A percentile compares a stretch with the other conserved stretches of the same genome.
These are phyloP conservation scores for Ichneumon xanthorius DNA, from an alignment of 2,888 invertebrate species.

Conservation along the genomic window DNA sequence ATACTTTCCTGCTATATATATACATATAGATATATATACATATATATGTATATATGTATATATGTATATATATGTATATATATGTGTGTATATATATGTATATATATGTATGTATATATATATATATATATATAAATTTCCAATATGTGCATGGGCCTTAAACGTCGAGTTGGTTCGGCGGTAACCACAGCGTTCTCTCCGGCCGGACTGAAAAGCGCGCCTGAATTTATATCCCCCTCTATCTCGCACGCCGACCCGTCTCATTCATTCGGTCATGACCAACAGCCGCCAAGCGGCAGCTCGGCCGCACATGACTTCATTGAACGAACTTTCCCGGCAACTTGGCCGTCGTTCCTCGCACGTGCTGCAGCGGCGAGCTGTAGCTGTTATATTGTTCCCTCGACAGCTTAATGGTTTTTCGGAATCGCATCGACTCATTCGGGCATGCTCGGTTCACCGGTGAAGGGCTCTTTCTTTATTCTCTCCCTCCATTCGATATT, in stretches of 20 bases:
- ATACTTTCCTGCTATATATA: no score
- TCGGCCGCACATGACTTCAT: constrained; percentile 55
- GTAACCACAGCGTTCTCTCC: neutral
- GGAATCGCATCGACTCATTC: neutral
- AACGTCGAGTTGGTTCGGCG: constrained; percentile 40
- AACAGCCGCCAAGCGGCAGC: constrained; percentile 27
- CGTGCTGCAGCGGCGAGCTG: neutral
- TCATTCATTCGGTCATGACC: constrained; percentile 63
- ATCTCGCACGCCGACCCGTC: constrained; percentile 3
- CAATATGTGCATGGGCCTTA: constrained; percentile 42
- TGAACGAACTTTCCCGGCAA: constrained; percentile 52
- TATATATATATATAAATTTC: neutral
- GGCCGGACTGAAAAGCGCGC: constrained; percentile 28
- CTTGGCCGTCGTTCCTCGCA: constrained; percentile 24
- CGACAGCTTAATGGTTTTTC: constrained; percentile 28
- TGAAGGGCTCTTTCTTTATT: neutral
- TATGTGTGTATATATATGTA: no score
- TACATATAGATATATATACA: no score
- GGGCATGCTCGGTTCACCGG: neutral
- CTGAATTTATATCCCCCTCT: constrained; percentile 40
- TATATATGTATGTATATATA: constrained; percentile 1
- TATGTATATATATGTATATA: no score
- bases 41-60: no score
- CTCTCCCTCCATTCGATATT: no score
- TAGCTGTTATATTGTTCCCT: constrained; percentile 3